Conservation (phyloP, 2,888 invertebrate genomes). For the Athalia circularis region DNA sequence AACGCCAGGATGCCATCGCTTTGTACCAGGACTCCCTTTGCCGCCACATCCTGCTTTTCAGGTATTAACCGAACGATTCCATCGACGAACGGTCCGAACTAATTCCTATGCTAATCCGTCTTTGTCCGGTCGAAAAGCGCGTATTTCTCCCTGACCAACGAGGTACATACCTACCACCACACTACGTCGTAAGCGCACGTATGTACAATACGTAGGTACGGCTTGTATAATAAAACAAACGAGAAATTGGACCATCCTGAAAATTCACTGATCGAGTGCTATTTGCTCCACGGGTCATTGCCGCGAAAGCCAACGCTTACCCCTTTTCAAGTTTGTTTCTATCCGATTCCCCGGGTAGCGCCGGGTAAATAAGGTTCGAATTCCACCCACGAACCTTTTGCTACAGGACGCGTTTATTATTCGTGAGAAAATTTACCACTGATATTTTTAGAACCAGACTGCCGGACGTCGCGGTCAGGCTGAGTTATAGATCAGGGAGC, state of each 20-base stretch:
- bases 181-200: too few relatives aligned
- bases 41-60: not conserved
- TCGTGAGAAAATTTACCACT: slow-evolving; percentile 21
- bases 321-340: too few relatives aligned
- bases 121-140: slow-evolving; percentile 54
- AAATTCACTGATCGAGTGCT: slow-evolving; percentile 14
- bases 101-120: slow-evolving; percentile 70
- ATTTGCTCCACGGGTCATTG: slow-evolving; percentile 33
- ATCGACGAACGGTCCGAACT: slow-evolving; percentile 54
- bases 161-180: not conserved
- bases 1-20: not conserved
- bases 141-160: not conserved
- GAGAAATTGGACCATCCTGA: not conserved
- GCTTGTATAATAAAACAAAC: not conserved
- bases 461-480: not conserved
- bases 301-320: not conserved
- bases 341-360: too few relatives aligned
- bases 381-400: slow-evolving; percentile 10
- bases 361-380: slow-evolving; percentile 1
- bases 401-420: not conserved
- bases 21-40: slow-evolving; percentile 14
- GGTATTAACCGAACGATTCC: slow-evolving; percentile 26
- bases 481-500: slow-evolving; percentile 28
- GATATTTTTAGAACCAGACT: slow-evolving; percentile 9
- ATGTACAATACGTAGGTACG: too few relatives aligned